These are phyloP conservation scores for Leptopilina syphax DNA, from an alignment of 2,888 invertebrate species.

Conservation along the genomic window DNA sequence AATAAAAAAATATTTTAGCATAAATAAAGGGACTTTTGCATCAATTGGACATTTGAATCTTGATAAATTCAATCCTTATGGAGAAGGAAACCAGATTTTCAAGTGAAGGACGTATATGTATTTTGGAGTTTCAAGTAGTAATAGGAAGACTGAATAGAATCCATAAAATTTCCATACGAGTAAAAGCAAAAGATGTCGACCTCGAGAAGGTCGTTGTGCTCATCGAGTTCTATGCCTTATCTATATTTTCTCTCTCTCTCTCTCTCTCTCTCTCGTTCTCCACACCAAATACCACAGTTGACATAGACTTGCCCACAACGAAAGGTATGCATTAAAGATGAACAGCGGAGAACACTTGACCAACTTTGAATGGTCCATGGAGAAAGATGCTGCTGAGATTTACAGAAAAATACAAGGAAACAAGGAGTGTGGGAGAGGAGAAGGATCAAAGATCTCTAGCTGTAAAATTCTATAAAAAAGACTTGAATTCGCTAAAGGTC, in stretches of 20 bases:
- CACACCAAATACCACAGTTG: conserved; percentile 45
- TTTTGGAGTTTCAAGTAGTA: conserved; percentile 22
- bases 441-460: not conserved
- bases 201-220: conserved; percentile 38
- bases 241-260: not conserved
- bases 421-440: too few relatives aligned
- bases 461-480: conserved; percentile 4
- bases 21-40: conserved; percentile 20
- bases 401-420: conserved; percentile 25
- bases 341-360: conserved; percentile 44
- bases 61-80: conserved; percentile 20
- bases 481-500: not conserved
- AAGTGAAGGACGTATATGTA: conserved; percentile 2
- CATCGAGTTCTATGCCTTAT: conserved; percentile 31
- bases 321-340: conserved; percentile 53
- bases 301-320: conserved; percentile 45
- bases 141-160: conserved; percentile 36
- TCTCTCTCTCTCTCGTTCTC: not conserved
- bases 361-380: conserved; percentile 43
- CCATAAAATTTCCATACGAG: conserved; percentile 35
- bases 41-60: conserved; percentile 1
- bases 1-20: not conserved
- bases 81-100: conserved; percentile 22
- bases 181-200: conserved; percentile 26
- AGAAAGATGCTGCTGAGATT: conserved; percentile 13